These are phyloP conservation scores for Chrysina gloriosa DNA, from an alignment of 2,888 invertebrate species.

Conservation along the genomic window DNA sequence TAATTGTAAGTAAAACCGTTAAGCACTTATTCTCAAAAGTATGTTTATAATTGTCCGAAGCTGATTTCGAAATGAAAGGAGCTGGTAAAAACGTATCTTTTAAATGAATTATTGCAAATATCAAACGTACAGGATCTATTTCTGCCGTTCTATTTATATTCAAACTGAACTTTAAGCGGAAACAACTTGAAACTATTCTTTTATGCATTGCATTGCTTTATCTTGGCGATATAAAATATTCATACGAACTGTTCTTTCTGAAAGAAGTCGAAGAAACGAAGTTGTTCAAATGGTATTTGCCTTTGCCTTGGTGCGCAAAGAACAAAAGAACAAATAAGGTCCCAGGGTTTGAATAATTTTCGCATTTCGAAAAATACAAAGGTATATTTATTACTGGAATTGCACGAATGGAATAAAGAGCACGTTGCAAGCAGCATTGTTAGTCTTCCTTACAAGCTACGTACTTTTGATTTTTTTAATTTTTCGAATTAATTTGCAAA, in stretches of 20 bases:
- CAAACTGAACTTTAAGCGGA: constrained; percentile 36
- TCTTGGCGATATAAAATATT: constrained; percentile 36
- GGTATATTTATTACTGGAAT: constrained; percentile 30
- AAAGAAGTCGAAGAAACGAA: constrained; percentile 33
- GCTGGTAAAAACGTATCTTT: neutral
- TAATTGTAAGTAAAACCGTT: too few species aligned
- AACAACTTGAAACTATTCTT: constrained; percentile 38
- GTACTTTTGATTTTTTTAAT: neutral
- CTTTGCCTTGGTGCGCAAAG: constrained; percentile 13
- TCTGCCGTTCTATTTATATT: constrained; percentile 35
- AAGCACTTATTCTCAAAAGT: too few species aligned
- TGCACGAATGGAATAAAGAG: neutral
- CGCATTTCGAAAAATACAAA: constrained; percentile 28
- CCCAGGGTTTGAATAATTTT: constrained; percentile 27
- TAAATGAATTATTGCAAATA: constrained; percentile 13
- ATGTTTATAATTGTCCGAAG: too few species aligned
- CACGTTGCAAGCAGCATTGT: neutral
- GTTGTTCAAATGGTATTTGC: constrained; percentile 36
- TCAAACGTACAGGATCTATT: constrained; percentile 27
- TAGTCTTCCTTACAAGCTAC: neutral
- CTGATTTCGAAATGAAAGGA: neutral
- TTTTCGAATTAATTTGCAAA: too few species aligned
- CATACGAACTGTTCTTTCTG: constrained; percentile 33
- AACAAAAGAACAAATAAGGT: constrained; percentile 31
- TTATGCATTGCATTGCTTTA: constrained; percentile 39